Base-by-base conservation (phyloP, 2,113 vertebrate species). In the Garra rufa region DNA sequence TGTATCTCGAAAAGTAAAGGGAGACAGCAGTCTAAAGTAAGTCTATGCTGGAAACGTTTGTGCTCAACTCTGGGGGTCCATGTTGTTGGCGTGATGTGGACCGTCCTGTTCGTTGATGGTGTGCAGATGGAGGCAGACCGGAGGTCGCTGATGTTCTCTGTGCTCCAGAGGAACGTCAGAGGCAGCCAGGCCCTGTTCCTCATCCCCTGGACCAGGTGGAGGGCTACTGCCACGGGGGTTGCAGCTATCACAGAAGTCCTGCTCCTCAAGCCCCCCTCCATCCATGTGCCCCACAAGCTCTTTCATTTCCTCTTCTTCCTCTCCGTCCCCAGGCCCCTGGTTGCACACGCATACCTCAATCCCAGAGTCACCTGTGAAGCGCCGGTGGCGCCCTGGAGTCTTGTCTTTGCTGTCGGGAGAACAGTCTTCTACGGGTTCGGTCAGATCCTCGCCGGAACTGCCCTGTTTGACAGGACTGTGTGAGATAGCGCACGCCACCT, bases 31-130 rank as follows among this genome's bases (percentile, higher is more conserved):
- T 87, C 75, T 77, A 81, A 55, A 85, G 46, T 80, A 59, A 76
- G 83, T 89, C 76, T 77, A 50, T 82, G 77, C 70, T 82, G 44
- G 84, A 46, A 48, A 19, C 76, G 48, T 6, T 83, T 67, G 76
- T 81, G 52, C 82, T 94, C 92, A 94, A 85, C 90, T 91, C 86
- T 93, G 92, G 86, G 95, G 90, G 92, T 93, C 94, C 89, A 89
- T 90, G 92, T 91, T 94, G 86, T 38, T 87, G 87, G 91, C 90
- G 83, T 95, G 94, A 89, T 94, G 94, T 8, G 95, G 93, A n/a
- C 95, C 97, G 87, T 98, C 98, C 92, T 98, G 98, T 94, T 99
- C 97, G 0, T 94, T 97, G 93, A 99, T 98, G 91, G 98, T 99
- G 89, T 98, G 98, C 89, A 98, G 94, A 88, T 98, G 94, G 83